A percentile compares a stretch with the other conserved stretches of the same genome.
These are phyloP conservation scores for Bugula neritina DNA, from an alignment of 2,888 invertebrate species.

Conservation along the genomic window DNA sequence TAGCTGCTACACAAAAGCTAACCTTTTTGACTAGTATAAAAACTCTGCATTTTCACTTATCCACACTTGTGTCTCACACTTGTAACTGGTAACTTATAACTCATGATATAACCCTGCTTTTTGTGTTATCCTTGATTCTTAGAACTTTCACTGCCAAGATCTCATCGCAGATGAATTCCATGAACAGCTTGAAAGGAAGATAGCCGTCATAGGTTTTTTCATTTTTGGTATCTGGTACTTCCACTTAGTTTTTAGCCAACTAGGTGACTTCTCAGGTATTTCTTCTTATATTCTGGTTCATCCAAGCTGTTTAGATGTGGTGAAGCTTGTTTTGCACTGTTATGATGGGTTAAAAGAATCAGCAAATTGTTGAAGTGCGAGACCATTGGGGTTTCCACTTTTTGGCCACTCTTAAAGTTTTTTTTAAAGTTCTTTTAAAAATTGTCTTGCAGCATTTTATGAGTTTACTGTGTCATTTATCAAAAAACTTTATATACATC, in stretches of 20 bases:
- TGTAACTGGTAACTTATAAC: too few species aligned
- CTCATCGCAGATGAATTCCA: background rate
- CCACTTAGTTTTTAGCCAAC: constrained; percentile 1
- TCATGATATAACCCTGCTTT: too few species aligned
- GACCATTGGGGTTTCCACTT: background rate
- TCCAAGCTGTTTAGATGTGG: constrained; percentile 16
- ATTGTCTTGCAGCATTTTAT: constrained; percentile 16
- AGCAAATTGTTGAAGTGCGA: constrained; percentile 8
- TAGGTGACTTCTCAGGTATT: background rate
- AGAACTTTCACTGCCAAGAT: background rate
- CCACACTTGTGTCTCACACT: too few species aligned
- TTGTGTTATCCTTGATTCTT: background rate
- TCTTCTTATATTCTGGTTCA: background rate
- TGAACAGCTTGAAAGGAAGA: constrained; percentile 8
- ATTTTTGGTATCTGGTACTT: constrained; percentile 19
- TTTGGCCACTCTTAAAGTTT: constrained; percentile 13
- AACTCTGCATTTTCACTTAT: too few species aligned
- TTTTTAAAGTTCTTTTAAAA: background rate
- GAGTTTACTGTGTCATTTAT: background rate
- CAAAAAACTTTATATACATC: constrained; percentile 18
- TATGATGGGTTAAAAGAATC: background rate
- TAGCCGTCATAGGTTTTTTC: background rate
- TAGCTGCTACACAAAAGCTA: too few species aligned
- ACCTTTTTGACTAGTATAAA: too few species aligned
- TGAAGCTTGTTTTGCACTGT: background rate